phyloP scores from a whole-genome alignment of 2,888 invertebrate species.

The Clepsis dumicolana region DNA sequence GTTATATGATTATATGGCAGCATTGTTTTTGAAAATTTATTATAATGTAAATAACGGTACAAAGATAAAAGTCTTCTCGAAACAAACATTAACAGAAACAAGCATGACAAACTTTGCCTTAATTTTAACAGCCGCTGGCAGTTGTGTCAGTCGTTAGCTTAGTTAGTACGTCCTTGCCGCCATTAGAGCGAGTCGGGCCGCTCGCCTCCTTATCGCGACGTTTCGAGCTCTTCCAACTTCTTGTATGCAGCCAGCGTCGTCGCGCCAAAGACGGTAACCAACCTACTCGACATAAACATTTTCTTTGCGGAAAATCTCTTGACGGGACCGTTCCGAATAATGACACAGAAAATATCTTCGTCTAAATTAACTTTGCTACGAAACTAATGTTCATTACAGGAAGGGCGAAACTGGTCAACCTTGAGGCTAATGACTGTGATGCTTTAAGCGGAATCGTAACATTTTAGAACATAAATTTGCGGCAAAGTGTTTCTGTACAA shows the following conservation, averaged over 20 bases:
- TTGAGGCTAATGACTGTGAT: slow-evolving; percentile 38
- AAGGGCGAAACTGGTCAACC: slow-evolving; percentile 37
- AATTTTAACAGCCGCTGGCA: slow-evolving; percentile 59
- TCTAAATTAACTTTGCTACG: slow-evolving; percentile 40
- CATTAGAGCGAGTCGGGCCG: slow-evolving; percentile 60
- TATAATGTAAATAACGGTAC: background rate
- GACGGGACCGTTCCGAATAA: slow-evolving; percentile 32
- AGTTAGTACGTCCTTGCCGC: slow-evolving; percentile 58
- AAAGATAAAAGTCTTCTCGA: background rate
- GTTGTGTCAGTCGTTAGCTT: slow-evolving; percentile 68
- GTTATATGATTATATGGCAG: background rate
- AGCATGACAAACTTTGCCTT: slow-evolving; percentile 45
- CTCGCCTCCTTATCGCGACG: slow-evolving; percentile 57
- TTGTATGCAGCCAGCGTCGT: slow-evolving; percentile 56
- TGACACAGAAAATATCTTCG: slow-evolving; percentile 34
- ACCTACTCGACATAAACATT: slow-evolving; percentile 41
- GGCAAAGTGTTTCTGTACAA: slow-evolving; percentile 13
- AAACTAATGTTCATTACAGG: slow-evolving; percentile 39
- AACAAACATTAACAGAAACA: slow-evolving; percentile 18
- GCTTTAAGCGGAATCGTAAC: slow-evolving; percentile 24
- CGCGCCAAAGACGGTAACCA: slow-evolving; percentile 47
- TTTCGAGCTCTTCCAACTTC: slow-evolving; percentile 54
- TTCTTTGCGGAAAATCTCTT: slow-evolving; percentile 27
- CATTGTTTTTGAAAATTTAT: background rate
- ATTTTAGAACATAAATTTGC: slow-evolving; percentile 24